Evolutionary conservation across 2,113 vertebrate species (phyloP), one percentile per base, ranked within the genome.

Genomic region (Marcusenius ussheri): DNA sequence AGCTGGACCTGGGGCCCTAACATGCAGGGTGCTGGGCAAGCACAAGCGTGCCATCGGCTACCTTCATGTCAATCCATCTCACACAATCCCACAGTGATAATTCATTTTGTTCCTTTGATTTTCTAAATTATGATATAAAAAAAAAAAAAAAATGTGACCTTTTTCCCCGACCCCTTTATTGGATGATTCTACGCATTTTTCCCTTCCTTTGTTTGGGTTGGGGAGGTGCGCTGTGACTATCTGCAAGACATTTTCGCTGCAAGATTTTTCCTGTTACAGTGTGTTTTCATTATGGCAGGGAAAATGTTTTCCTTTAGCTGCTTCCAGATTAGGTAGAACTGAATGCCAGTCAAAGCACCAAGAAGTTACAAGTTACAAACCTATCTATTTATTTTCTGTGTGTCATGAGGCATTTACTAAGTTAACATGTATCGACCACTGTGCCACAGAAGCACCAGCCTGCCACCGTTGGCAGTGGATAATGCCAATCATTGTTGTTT

Each of bases 1-100:
- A 97, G 90, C 97, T 99, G 94, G 95, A 97, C 94, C 95, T 99
- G 92, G 97, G 96, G 24, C 94, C 97, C 91, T 98, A 96, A 95
- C 35, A 1, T 10, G 9, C 35, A 10, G 66, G 21, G 27, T 83
- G 19, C n/a, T 13, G 24, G 46, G 27, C 11, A 15, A 24, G 2
- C 58, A 62, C 21, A 2, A 58, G 7, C 15, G 3, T 2, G 2
- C 47, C 47, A 31, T 50, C 88, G 9, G 77, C 77, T 51, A 46
- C 47, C 39, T 62, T 9, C 42, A 15, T 45, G 53, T 88, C 85
- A 53, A 13, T 35, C 35, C 50, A 21, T 24, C 19, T 47, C 88
- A 17, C 39, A 21, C 88, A 19, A 2, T 46, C 27, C 27, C 2
- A 80, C 6, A 74, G 46, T 9, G 66, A 50, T n/a, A 0, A 47